Conservation (phyloP, 2,888 invertebrate species). For the Phortica okadai region DNA sequence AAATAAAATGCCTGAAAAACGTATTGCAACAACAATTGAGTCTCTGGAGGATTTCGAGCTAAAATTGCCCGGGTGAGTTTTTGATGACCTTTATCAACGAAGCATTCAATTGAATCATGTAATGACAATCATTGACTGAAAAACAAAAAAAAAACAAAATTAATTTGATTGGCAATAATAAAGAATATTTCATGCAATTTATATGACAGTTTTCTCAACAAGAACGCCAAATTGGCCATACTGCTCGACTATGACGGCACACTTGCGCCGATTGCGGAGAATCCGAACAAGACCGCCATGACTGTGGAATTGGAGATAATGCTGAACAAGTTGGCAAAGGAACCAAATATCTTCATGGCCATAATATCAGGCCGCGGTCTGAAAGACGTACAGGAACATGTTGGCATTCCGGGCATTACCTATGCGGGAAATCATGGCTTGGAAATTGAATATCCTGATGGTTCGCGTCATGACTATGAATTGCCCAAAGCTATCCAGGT, state of each 20-base stretch:
- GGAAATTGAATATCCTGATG: constrained; percentile 85
- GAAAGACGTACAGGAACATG: constrained; percentile 83
- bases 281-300: constrained; percentile 83
- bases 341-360: constrained; percentile 83
- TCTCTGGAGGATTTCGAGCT: constrained; percentile 69
- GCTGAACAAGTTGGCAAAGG: constrained; percentile 81
- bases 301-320: constrained; percentile 82
- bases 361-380: constrained; percentile 85
- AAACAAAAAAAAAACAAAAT: not conserved
- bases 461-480: constrained; percentile 84
- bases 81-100: not conserved
- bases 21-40: constrained; percentile 64
- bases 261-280: constrained; percentile 83
- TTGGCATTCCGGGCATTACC: constrained; percentile 78
- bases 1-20: constrained; percentile 68
- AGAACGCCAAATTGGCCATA: constrained; percentile 81
- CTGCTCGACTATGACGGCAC: constrained; percentile 87
- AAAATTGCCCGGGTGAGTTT: constrained; percentile 72
- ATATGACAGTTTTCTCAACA: constrained; percentile 76
- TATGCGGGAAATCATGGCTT: constrained; percentile 87
- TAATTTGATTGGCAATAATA: too few species aligned
- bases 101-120: constrained; percentile 43
- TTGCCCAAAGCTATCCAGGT: constrained; percentile 82
- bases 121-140: constrained; percentile 35
- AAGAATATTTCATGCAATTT: too few species aligned